Base-by-base conservation (phyloP, 37 sponge, comb jelly and placozoan species). In the Petrosia ficiformis region DNA sequence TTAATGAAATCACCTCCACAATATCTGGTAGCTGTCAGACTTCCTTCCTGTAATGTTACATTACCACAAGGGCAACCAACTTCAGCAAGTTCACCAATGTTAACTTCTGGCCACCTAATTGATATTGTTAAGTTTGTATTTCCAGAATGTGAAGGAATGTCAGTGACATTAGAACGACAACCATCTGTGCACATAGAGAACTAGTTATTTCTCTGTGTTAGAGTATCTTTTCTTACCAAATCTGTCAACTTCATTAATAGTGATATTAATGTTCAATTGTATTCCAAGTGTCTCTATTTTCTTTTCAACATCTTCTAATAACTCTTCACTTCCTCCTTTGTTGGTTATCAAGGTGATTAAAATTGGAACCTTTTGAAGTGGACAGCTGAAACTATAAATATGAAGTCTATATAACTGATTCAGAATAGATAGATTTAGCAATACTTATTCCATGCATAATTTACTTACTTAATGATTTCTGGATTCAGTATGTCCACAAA, bases 1-100 rank as follows among this genome's bases (percentile, higher is more conserved):
- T n/a, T 41, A 8, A 16, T 38, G 64, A 77, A 87, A 39, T 77
- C 38, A 30, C 88, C 88, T 21, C 39, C 73, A 77, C 88, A 87
- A 34, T 22, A 31, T 28, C 88, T 54, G 11, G 77, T 72, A 38
- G 82, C 88, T 2, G 14, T 16, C 14, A 48, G 14, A 19, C 14
- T 19, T 19, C 54, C 54, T 19, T 14, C 54, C 38, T 25, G 10
- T 39, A 39, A 14, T 3, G 57, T 28, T 16, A 4, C 24, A 24
- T 44, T 57, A 3, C 71, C 74, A 72, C 88, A 87, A 24, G 82
- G 88, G 72, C 88, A 87, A 6, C 26, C 28, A 19, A 59, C 25
- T 33, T 10, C 30, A 31, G 60, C 57, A 22, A 77, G 39, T 19
- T 29, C 78, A 14, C 82, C 82, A 30, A 81, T 77, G 32, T 64